Percentiles rank a stretch among this genome's conserved stretches.
Conservation (phyloP, 2,888 invertebrate species). For the Meghimatium bilineatum region DNA sequence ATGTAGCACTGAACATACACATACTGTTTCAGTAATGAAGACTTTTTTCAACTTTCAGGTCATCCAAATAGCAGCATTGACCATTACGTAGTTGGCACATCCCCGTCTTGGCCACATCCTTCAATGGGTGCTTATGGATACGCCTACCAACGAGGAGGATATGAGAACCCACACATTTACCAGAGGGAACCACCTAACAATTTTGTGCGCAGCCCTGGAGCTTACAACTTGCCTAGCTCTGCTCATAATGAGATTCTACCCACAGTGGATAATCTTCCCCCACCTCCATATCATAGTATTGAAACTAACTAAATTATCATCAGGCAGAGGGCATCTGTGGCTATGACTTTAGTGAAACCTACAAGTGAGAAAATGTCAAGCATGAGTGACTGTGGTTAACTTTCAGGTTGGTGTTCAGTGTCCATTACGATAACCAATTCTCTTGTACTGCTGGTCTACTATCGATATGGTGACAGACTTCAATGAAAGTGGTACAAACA, state of each 20-base stretch:
- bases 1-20: neutral
- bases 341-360: too few relatives aligned
- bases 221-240: neutral
- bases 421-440: too few relatives aligned
- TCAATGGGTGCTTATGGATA: neutral
- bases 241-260: neutral
- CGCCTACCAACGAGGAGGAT: neutral
- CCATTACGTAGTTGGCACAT: neutral
- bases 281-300: slow-evolving; percentile 14
- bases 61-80: neutral
- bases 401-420: too few relatives aligned
- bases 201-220: neutral
- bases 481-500: too few relatives aligned
- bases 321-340: neutral
- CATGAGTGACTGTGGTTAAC: too few relatives aligned
- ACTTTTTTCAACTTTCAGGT: slow-evolving; percentile 25
- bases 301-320: neutral
- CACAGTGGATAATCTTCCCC: neutral
- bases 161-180: neutral
- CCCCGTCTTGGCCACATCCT: neutral
- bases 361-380: too few relatives aligned
- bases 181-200: neutral
- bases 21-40: neutral
- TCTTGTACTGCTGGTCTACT: too few relatives aligned
- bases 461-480: too few relatives aligned